Conservation (phyloP, 2,113 vertebrate species). For the Calidris pugnax region DNA sequence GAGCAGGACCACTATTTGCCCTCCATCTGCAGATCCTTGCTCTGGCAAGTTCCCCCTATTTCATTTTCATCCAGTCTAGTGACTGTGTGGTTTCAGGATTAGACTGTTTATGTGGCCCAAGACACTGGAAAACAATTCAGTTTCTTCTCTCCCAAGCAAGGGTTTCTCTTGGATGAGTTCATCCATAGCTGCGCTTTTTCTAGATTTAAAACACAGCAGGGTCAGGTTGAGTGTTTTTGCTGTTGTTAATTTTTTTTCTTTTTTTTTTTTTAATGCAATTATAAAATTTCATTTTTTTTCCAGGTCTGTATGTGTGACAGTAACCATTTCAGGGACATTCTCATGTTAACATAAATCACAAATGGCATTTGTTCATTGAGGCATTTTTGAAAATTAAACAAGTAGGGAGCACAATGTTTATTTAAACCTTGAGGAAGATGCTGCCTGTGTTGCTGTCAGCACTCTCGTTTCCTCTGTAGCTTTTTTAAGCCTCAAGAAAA, state of each 20-base stretch:
- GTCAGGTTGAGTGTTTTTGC: background rate
- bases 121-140: background rate
- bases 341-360: background rate
- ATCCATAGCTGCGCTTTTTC: background rate
- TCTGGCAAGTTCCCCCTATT: background rate
- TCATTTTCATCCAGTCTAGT: background rate
- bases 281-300: background rate
- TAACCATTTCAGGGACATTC: background rate
- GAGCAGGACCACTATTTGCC: background rate
- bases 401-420: background rate
- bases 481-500: background rate
- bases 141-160: background rate
- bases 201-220: background rate
- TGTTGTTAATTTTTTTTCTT: background rate
- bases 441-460: background rate
- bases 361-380: background rate
- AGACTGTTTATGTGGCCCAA: background rate
- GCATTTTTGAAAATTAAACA: background rate
- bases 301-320: background rate
- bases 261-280: background rate
- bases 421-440: background rate
- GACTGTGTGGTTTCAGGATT: background rate
- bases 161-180: background rate
- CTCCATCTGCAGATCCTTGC: background rate
- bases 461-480: background rate